Evolutionary conservation across 2,888 invertebrate species (phyloP), one percentile per base, ranked within the genome.

Genomic region (Limnephilus marmoratus): DNA sequence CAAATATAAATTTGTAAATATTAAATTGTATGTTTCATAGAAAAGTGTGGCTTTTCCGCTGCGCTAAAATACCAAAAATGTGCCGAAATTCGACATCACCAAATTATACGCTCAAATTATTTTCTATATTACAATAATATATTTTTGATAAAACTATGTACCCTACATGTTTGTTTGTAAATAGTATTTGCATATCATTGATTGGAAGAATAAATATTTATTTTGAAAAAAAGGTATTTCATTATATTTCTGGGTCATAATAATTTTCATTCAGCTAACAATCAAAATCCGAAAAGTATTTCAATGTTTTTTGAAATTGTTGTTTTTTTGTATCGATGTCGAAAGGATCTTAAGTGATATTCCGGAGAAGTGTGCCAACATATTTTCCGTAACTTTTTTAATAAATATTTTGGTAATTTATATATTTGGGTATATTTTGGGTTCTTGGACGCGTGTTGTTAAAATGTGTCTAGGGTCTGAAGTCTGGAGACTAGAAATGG

Each of bases 171-270:
- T 45, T 86, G 37, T 86, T 87, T 87, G 87, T 87, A 49, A 53
- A 87, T 87, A 87, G 68, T 49, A 87, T 53, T 24, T 83, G 37
- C 29, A 83, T 83, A 34, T 18, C 31, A 83, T 24, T 87, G 68
- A 53, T 49, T 87, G 29, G 31, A 49, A 68, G 49, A 87, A 49
- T 87, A 87, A 87, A 87, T 87, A 87, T 87, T 87, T 87, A 87
- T 87, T 87, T 87, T 31, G 7, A 31, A 87, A 31, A 29, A 87
- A 87, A 49, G 12, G 83, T 37, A 3, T 83, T 83, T 68, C 9
- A 68, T n/a, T 68, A n/a, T 68, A 9, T 9, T 68, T 68, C 7
- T 4, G 24, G 24, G 1, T 18, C 4, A 1, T 31, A 31, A 13
- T 1, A 53, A 53, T 13, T 53, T 53, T 53, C 15, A 1, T 53